Evolutionary conservation across 1,140 invertebrate genomes (phyloP).

Genomic region (Drosophila paulistorum): DNA sequence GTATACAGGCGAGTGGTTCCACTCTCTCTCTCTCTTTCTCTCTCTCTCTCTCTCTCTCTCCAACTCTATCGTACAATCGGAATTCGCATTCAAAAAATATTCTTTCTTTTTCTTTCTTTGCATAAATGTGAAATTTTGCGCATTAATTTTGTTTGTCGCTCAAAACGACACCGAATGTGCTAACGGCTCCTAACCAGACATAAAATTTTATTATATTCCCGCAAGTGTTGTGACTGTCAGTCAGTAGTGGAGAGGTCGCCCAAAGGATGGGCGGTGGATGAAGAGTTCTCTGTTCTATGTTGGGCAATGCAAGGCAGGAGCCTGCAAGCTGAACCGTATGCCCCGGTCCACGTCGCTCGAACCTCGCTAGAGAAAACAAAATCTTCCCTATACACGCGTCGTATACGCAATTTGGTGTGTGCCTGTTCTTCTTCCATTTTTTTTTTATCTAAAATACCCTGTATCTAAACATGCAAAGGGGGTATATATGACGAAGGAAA

Average conservation of each 20-base stretch:
- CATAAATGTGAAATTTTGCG: conserved; percentile 35
- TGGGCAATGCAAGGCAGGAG: neutral
- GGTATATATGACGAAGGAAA: no score
- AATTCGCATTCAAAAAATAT: conserved; percentile 17
- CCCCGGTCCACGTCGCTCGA: no score
- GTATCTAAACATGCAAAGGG: neutral
- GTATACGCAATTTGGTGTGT: conserved; percentile 26
- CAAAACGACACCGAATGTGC: conserved; percentile 31
- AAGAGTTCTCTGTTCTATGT: neutral
- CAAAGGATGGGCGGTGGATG: neutral
- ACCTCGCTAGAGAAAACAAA: neutral
- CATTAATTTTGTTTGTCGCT: conserved; percentile 32
- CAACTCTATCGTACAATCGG: neutral
- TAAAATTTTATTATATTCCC: conserved; percentile 36
- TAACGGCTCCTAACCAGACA: conserved; percentile 32
- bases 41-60: neutral
- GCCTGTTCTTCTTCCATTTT: neutral
- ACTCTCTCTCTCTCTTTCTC: no score
- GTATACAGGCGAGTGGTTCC: no score
- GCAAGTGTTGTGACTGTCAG: conserved; percentile 11
- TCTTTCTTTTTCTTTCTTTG: conserved; percentile 5
- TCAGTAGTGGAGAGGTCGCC: neutral
- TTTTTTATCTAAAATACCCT: neutral
- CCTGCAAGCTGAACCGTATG: neutral
- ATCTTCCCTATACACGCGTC: conserved; percentile 16